Evolutionary conservation across 2,113 vertebrate species (phyloP).

Genomic region (Neogale vison): DNA sequence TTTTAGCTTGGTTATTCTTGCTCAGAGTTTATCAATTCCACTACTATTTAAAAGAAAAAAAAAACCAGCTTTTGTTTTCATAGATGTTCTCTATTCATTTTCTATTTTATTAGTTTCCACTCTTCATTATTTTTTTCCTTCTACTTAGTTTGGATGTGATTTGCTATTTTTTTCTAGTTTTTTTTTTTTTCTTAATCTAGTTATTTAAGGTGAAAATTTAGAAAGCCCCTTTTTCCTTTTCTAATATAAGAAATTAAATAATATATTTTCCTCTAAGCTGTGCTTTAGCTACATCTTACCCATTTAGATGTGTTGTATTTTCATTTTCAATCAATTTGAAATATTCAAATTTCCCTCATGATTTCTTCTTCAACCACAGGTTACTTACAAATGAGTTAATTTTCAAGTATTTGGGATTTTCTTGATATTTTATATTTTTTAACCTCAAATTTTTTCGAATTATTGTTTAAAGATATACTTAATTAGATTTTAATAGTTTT

Average conservation of each 20-base stretch:
- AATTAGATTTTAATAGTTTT: slow-evolving; percentile 19
- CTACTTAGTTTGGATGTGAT: not conserved
- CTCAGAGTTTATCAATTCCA: not conserved
- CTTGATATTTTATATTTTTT: not conserved
- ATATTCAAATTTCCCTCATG: not conserved
- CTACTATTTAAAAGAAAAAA: not conserved
- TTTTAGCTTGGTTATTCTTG: not conserved
- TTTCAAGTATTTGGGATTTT: not conserved
- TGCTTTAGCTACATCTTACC: not conserved
- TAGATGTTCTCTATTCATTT: not conserved
- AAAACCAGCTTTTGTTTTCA: not conserved
- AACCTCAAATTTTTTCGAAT: not conserved
- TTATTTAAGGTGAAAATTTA: not conserved
- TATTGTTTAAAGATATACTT: not conserved
- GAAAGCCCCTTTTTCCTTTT: not conserved
- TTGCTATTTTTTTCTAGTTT: not conserved
- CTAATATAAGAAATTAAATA: not conserved
- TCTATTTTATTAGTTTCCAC: not conserved
- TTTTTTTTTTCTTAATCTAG: not conserved
- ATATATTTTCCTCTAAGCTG: not conserved
- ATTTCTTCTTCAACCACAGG: not conserved
- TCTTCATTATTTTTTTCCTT: not conserved
- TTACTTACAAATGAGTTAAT: slow-evolving; percentile 4
- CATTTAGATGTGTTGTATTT: not conserved
- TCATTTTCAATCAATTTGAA: not conserved